Evolutionary conservation across 1,140 invertebrate genomes (phyloP).

Genomic region (Homarus americanus): DNA sequence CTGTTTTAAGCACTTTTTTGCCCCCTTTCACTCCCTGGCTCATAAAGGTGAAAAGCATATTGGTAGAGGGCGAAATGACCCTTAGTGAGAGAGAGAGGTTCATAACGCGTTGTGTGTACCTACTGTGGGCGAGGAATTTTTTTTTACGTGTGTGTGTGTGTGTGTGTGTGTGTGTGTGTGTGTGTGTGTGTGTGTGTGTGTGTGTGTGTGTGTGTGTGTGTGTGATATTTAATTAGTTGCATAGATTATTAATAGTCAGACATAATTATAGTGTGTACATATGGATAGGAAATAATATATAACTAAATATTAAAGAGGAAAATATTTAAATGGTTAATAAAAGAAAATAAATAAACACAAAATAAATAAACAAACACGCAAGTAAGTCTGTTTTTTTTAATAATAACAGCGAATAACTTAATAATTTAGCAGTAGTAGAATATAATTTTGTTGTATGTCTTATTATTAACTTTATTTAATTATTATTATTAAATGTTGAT

Average conservation of each 20-base stretch:
- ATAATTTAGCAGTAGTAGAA: background rate
- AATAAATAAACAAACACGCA: background rate
- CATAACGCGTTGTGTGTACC: background rate
- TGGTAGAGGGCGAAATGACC: background rate
- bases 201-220: no score
- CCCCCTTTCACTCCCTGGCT: background rate
- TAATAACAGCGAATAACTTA: background rate
- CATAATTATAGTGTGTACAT: background rate
- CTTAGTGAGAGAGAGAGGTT: background rate
- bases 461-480: background rate
- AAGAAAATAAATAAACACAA: no score
- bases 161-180: slow-evolving; percentile 16
- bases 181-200: background rate
- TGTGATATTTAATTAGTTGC: no score
- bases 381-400: background rate
- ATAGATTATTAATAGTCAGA: background rate
- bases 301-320: background rate
- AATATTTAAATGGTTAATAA: background rate
- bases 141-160: slow-evolving; percentile 9
- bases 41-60: background rate
- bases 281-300: background rate
- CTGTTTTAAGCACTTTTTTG: background rate
- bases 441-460: background rate
- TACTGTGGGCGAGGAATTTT: no score
- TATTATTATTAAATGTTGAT: no score